Percentiles rank a stretch among this genome's conserved stretches.
These are phyloP conservation scores for Caenorhabditis angaria DNA, from an alignment of 2,888 invertebrate species.

Conservation along the genomic window DNA sequence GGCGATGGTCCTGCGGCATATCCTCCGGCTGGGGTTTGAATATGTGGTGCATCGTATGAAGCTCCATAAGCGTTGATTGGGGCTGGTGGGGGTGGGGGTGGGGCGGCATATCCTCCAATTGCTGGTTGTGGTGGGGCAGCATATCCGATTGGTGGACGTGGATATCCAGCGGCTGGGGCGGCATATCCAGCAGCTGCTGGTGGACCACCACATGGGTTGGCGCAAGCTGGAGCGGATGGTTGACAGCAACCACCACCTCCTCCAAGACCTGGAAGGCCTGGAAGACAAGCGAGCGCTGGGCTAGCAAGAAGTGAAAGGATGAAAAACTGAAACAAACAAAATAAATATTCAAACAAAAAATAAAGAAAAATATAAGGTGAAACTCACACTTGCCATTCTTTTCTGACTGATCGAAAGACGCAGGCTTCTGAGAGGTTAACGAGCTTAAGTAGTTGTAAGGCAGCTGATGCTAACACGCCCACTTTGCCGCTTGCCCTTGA, in stretches of 20 bases:
- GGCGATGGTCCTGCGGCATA: constrained; percentile 16
- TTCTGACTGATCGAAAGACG: background rate
- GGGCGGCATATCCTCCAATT: too few relatives aligned
- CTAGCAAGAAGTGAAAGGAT: constrained; percentile 44
- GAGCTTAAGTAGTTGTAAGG: background rate
- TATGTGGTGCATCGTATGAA: constrained; percentile 21
- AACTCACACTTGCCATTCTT: background rate
- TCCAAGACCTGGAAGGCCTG: constrained; percentile 44
- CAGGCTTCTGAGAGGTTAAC: background rate
- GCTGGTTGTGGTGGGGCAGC: constrained; percentile 29
- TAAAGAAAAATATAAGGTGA: background rate
- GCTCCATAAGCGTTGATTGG: constrained; percentile 12
- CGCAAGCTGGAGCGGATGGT: constrained; percentile 40
- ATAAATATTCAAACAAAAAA: background rate
- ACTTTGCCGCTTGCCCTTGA: background rate
- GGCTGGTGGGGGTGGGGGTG: constrained; percentile 28
- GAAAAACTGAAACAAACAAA: constrained; percentile 42
- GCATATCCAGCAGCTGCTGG: constrained; percentile 34
- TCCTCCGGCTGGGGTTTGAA: constrained; percentile 10
- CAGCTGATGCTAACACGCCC: background rate
- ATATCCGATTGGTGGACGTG: constrained; percentile 39
- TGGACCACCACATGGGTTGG: constrained; percentile 50
- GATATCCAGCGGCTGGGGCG: constrained; percentile 40
- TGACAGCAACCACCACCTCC: constrained; percentile 48
- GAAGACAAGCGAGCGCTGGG: constrained; percentile 47